Conservation (phyloP, 1,140 invertebrate species). For the Pemphigus obesinymphae region DNA sequence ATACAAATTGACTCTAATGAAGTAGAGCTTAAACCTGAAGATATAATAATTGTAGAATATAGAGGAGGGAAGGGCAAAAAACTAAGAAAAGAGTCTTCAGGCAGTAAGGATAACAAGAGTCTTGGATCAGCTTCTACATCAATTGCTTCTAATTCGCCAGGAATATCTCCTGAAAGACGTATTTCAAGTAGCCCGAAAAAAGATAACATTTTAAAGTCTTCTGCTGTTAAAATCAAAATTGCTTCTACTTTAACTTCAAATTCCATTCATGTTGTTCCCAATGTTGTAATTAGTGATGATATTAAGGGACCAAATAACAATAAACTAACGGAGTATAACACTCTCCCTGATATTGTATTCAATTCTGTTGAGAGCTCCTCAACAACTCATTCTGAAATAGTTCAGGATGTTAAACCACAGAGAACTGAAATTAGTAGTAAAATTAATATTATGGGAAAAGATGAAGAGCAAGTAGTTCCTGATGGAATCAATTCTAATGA, state of each 20-base stretch:
- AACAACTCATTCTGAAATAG: neutral
- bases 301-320: neutral
- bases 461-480: constrained; percentile 28
- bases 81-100: constrained; percentile 40
- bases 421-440: neutral
- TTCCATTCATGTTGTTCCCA: neutral
- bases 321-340: neutral
- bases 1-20: constrained; percentile 47
- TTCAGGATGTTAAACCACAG: neutral
- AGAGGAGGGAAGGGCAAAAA: constrained; percentile 47
- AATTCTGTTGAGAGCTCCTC: constrained; percentile 10
- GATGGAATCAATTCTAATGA: neutral
- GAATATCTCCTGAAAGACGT: neutral
- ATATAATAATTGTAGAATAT: constrained; percentile 49
- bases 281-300: constrained; percentile 46
- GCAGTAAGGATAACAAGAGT: constrained; percentile 6
- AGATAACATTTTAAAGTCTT: constrained; percentile 7
- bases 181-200: constrained; percentile 2
- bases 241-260: neutral
- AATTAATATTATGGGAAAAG: neutral
- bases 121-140: neutral
- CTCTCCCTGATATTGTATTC: constrained; percentile 11
- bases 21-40: constrained; percentile 45
- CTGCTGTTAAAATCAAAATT: constrained; percentile 8
- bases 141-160: neutral